Conservation (phyloP, 2,113 vertebrate species). For the Callaeas wilsoni region DNA sequence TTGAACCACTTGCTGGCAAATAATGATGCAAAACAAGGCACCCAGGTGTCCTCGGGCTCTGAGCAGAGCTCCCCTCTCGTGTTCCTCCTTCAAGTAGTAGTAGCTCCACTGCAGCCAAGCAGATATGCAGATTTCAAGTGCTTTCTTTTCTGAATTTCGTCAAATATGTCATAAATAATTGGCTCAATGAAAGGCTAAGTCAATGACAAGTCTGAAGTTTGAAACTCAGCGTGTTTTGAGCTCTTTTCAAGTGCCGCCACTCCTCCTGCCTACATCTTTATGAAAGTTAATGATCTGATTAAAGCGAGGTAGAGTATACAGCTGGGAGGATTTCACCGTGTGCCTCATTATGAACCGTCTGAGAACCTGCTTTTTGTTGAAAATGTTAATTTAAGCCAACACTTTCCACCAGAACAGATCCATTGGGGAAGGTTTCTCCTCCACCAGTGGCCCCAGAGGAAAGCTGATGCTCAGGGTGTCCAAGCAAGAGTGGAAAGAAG, state of each 20-base stretch:
- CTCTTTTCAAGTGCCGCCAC: slow-evolving; percentile 52
- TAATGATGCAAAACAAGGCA: background rate
- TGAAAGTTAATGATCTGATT: slow-evolving; percentile 59
- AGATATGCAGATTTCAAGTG: slow-evolving; percentile 41
- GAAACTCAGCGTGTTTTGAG: slow-evolving; percentile 53
- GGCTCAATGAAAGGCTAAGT: slow-evolving; percentile 57
- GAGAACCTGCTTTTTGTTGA: background rate
- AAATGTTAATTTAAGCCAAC: background rate
- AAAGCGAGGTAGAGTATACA: background rate
- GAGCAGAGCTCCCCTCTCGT: background rate
- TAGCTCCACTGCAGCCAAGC: background rate
- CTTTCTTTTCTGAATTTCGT: slow-evolving; percentile 26
- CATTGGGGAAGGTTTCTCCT: background rate
- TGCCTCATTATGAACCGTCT: background rate
- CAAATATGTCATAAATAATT: slow-evolving; percentile 63
- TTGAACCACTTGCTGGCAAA: background rate
- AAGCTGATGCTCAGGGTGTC: background rate
- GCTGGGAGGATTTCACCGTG: background rate
- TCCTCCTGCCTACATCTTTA: slow-evolving; percentile 51
- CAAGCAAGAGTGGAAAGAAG: background rate
- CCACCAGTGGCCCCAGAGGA: accelerated
- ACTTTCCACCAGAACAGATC: background rate
- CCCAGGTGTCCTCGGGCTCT: background rate
- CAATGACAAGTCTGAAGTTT: slow-evolving; percentile 61
- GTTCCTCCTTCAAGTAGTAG: background rate